phyloP scores from a whole-genome alignment of 53 echinoderm and acorn worm genomes.

The Apostichopus leukothele region DNA sequence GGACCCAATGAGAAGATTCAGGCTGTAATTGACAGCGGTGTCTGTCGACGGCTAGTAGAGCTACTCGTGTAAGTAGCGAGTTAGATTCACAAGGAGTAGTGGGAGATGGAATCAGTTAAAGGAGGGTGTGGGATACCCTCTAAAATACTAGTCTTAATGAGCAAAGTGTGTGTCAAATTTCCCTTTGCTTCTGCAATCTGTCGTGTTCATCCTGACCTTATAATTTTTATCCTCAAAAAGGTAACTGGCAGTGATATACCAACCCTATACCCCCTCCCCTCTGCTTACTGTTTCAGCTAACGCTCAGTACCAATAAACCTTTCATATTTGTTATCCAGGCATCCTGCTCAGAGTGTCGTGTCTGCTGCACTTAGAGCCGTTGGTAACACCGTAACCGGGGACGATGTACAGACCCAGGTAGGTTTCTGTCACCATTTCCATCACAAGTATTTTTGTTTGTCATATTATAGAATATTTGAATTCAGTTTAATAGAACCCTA shows the following conservation, averaged over 20 bases:
- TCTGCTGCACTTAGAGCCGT: slow-evolving; percentile 95
- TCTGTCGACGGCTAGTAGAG: slow-evolving; percentile 95
- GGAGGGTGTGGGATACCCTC: not conserved
- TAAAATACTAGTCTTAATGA: not conserved
- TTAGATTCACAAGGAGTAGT: not conserved
- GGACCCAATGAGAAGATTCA: slow-evolving; percentile 99
- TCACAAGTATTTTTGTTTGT: too few relatives aligned
- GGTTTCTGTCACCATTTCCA: not conserved
- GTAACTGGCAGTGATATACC: too few relatives aligned
- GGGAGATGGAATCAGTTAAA: not conserved
- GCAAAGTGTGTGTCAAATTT: not conserved
- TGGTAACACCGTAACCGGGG: slow-evolving; percentile 95
- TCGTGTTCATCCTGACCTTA: too few relatives aligned
- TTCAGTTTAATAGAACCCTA: too few relatives aligned
- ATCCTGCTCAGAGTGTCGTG: slow-evolving; percentile 93
- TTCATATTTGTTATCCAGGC: slow-evolving; percentile 53
- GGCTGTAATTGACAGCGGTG: slow-evolving; percentile 97
- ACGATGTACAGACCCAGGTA: slow-evolving; percentile 99
- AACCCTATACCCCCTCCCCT: too few relatives aligned
- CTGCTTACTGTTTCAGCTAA: too few relatives aligned
- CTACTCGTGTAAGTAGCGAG: slow-evolving; percentile 85
- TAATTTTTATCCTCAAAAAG: too few relatives aligned
- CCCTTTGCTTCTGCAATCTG: too few relatives aligned
- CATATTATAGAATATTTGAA: too few relatives aligned
- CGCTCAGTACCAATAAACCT: too few relatives aligned